Base-by-base conservation (phyloP, 2,113 vertebrate genomes). In the Eonycteris spelaea region DNA sequence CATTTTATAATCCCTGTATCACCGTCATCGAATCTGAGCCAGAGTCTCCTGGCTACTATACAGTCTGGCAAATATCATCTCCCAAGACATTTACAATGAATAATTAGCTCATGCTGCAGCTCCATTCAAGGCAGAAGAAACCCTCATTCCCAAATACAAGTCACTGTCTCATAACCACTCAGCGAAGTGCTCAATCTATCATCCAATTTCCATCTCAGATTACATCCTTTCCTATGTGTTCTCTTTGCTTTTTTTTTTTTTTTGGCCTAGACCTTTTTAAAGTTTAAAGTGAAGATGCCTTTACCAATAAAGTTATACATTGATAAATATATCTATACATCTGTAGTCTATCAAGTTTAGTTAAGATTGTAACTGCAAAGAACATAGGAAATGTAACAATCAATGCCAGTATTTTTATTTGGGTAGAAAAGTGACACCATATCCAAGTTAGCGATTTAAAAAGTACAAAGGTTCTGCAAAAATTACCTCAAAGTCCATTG, bases 1-100 rank as follows among this genome's bases (percentile, higher is more conserved):
- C 75, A 38, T 84, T 65, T 97, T 35, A 40, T 93, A 94, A 82
- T 53, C 55, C 63, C 91, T 91, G 19, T 35, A 43, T 45, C 73
- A 59, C 15, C 68, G 24, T 51, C 63, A 28, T 28, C 1, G 1
- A 68, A 48, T 65, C 55, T 63, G 28, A 96, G 51, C 22, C 84
- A 96, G 94, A 92, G 53, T 59, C 71, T 95, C 67, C 40, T 67
- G 74, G 95, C 59, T 86, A 68, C 35, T 88, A 16, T 22, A 19
- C 51, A 68, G 65, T 74, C 68, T 94, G 95, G 84, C 85, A 87
- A 63, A 71, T 26, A 40, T 45, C 71, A 83, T 59, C 68, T 95
- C 86, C 77, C 87, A 89, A 94, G 93, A 95, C 78, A 91, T 94
- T 95, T 85, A 33, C 59, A 89, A 43, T 65, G 82, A 97, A 45